Evolutionary conservation across 2,888 invertebrate species (phyloP), one percentile per base, ranked within the genome.

Genomic region (Carabus problematicus): DNA sequence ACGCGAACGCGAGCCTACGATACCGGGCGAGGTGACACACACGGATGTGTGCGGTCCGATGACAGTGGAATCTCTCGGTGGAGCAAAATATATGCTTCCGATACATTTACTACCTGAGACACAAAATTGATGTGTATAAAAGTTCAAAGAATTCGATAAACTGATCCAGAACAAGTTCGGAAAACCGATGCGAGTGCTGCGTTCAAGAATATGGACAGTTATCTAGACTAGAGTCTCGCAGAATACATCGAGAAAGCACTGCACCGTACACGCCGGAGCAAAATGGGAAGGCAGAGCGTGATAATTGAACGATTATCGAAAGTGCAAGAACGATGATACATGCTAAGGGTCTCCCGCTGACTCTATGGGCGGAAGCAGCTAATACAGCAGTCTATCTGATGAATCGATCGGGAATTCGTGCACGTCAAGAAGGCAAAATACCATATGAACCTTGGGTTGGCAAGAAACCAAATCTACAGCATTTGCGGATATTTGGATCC

Each of bases 271-370:
- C 70, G n/a, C 72, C 72, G 0, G 59, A 73, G 42, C 72, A 72
- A 19, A 76, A 76, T 72, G 76, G 75, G 8, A 71, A 63, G 18
- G 70, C 73, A 4, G 76, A 78, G 49, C 42, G 75, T 8, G 72
- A 75, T 55, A 77, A 75, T 54, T 43, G 75, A 7, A 76, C 75
- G 8, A 55, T 76, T 8, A 71, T 75, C 9, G 77, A 77, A 58
- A 66, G 70, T 43, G 75, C 77, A 6, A 70, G 74, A 41, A 69
- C 70, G n/a, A 72, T 72, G 71, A 9, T 72, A 41, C 70, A 54
- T 18, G 71, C 61, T 8, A 74, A 64, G 49, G n/a, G 70, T 4
- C 18, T 72, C 8, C 71, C 71, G 8, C n/a, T 40, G 6, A 42
- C 29, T 14, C 55, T 75, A 7, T 74, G 74, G 73, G 73, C 74